Evolutionary conservation across 2,797 vertebrate genomes (phyloP).

Genomic region (Coendou prehensilis): DNA sequence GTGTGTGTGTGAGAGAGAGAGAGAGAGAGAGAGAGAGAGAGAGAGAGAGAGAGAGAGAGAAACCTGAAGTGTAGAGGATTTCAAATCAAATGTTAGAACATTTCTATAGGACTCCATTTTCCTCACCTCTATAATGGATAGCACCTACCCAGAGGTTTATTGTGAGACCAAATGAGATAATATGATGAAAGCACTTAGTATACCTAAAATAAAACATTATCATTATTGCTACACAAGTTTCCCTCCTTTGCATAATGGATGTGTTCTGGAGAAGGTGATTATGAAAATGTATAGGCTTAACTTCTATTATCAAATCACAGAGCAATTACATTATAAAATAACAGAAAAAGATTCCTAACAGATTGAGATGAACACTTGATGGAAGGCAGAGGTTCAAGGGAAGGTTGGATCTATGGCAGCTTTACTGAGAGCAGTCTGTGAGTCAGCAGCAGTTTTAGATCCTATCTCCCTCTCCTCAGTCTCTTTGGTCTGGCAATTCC

Average conservation of each 20-base stretch:
- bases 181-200: conserved; percentile 66
- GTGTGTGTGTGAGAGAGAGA: not conserved
- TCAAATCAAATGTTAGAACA: conserved; percentile 44
- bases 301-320: conserved; percentile 78
- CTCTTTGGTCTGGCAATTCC: conserved; percentile 43
- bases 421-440: not conserved
- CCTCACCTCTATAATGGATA: conserved; percentile 64
- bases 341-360: conserved; percentile 52
- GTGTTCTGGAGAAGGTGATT: conserved; percentile 77
- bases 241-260: conserved; percentile 80
- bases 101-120: conserved; percentile 65
- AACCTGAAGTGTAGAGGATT: not conserved
- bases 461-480: conserved; percentile 19
- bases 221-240: conserved; percentile 66
- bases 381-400: not conserved
- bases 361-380: conserved; percentile 31
- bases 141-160: conserved; percentile 66
- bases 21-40: not conserved
- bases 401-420: not conserved
- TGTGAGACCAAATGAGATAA: conserved; percentile 64
- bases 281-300: conserved; percentile 81
- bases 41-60: too few relatives aligned
- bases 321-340: conserved; percentile 76
- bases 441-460: not conserved
- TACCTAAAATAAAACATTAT: conserved; percentile 75